Conservation (phyloP, 2,797 vertebrate species). For the Somateria mollissima region DNA sequence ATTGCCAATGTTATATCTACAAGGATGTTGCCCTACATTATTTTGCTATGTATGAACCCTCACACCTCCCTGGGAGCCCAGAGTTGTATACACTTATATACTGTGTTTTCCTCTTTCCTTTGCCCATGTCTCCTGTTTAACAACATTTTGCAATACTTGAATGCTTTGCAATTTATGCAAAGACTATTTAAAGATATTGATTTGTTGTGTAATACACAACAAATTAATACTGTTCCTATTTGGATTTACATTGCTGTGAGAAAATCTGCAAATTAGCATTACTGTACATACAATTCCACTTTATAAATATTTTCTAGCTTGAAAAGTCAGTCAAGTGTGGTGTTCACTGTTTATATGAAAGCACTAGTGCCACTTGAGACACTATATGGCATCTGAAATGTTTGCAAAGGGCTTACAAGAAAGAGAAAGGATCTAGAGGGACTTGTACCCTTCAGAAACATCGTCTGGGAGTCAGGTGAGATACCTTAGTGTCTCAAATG, state of each 20-base stretch:
- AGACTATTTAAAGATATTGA: not conserved
- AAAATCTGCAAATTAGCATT: not conserved
- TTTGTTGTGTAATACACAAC: not conserved
- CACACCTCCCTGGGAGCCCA: not conserved
- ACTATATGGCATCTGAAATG: not conserved
- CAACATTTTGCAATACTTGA: not conserved
- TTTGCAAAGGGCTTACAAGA: not conserved
- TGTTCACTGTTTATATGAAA: not conserved
- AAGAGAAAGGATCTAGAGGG: not conserved
- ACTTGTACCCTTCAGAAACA: not conserved
- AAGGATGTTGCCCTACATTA: not conserved
- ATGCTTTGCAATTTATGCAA: too few relatives aligned
- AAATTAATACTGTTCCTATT: not conserved
- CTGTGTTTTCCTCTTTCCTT: not conserved
- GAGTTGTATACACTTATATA: too few relatives aligned
- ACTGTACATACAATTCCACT: not conserved
- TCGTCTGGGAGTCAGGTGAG: not conserved
- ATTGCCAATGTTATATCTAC: not conserved
- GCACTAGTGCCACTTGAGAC: not conserved
- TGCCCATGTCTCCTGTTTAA: not conserved
- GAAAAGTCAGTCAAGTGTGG: not conserved
- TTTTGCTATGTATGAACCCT: not conserved
- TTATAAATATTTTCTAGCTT: not conserved
- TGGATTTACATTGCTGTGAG: not conserved
- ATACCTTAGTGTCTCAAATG: not conserved